Evolutionary conservation across 2,888 invertebrate genomes (phyloP).

Genomic region (Emesis russula): DNA sequence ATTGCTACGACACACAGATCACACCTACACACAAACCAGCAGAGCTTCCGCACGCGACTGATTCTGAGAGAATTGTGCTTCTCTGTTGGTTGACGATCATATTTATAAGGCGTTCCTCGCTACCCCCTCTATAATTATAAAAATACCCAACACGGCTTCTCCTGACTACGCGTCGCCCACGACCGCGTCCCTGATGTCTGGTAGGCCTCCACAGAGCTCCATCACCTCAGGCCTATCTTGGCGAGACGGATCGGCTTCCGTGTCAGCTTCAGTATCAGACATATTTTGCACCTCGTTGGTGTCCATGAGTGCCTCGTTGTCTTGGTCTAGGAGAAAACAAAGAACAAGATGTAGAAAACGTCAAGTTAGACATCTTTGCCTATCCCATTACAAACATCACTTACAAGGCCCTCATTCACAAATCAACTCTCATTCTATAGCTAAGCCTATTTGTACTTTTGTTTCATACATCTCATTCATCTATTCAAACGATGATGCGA

Average conservation of each 20-base stretch:
- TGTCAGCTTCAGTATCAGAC: not conserved
- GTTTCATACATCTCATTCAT: not conserved
- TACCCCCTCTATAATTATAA: too few relatives aligned
- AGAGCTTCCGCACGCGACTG: too few relatives aligned
- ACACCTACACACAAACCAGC: too few relatives aligned
- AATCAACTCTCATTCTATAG: not conserved
- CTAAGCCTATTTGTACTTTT: not conserved
- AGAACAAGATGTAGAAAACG: too few relatives aligned
- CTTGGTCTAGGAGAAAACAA: not conserved
- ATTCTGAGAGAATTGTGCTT: too few relatives aligned
- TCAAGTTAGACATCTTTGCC: not conserved
- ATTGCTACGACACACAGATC: too few relatives aligned
- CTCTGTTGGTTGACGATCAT: too few relatives aligned
- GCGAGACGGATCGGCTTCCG: not conserved
- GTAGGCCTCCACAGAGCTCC: not conserved
- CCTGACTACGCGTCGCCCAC: conserved; percentile 48
- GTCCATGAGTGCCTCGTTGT: not conserved
- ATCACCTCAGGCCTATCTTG: not conserved
- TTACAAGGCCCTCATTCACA: conserved; percentile 28
- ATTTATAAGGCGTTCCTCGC: too few relatives aligned
- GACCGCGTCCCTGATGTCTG: conserved; percentile 14
- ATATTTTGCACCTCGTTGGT: not conserved
- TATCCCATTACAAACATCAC: not conserved
- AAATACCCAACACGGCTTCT: conserved; percentile 43
- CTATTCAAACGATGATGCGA: not conserved